Base-by-base conservation (phyloP, 2,888 invertebrate genomes). In the Meiosimyza platycephala region DNA sequence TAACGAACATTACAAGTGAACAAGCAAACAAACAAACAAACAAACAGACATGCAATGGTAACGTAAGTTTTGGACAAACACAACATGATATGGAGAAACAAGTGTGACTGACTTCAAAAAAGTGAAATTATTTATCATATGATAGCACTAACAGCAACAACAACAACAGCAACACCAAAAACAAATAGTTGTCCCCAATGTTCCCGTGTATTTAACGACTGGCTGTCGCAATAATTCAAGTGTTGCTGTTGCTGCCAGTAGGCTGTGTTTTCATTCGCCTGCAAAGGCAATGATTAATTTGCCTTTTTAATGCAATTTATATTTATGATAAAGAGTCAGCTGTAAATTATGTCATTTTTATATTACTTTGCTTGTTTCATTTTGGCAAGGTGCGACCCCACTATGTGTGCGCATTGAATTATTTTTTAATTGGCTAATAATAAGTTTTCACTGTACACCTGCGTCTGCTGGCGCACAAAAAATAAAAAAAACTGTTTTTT, bases 311-410 rank as follows among this genome's bases (percentile, higher is more conserved):
- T 22, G 64, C 64, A 51, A 50, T 50, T 64, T 64, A 63, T 52
- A 51, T 48, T 13, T 51, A 51, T n/a, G 64, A 51, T 64, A 51
- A 64, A 64, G 28, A 64, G 64, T 64, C 64, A 50, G 64, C 64
- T 64, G 64, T 51, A n/a, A 64, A 64, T 64, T 64, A 64, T 64
- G 50, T 9, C 16, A 51, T 64, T 64, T 64, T 18, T 51, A 3
- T 18, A 13, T n/a, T 12, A 22, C 7, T 28, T 57, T 57, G 22
- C 28, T 18, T 22, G 22, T 57, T 22, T 57, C 28, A 6, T 57
- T 57, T 18, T 50, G n/a, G 47, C 18, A 51, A 52, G 50, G 64
- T 40, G 40, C 40, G 40, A 40, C 40, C 40, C 40, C 40, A 40
- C 40, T 40, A 40, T 40, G 9, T 40, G 9, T 5, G 40, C 40